Evolutionary conservation across 2,888 invertebrate species (phyloP).

Genomic region (Hypselothyrea guttata): DNA sequence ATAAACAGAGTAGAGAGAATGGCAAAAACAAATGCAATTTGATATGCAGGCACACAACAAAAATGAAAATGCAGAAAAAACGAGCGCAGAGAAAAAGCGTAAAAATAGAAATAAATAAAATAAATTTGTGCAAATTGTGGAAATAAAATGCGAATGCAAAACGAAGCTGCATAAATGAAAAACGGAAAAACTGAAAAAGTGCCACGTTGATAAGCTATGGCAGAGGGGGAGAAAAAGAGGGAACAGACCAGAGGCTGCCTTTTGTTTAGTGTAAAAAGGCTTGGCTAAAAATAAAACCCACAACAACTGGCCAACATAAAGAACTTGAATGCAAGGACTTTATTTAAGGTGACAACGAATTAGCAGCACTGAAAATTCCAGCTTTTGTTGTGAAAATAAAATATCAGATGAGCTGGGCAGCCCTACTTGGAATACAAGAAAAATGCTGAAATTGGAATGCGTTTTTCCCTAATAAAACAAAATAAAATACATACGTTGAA

Average conservation of each 20-base stretch:
- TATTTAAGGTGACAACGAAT: constrained; percentile 67
- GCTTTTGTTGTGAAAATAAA: constrained; percentile 8
- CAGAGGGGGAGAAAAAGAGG: background rate
- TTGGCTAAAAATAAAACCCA: constrained; percentile 6
- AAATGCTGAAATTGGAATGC: too few species aligned
- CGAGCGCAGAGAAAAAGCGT: background rate
- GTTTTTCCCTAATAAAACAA: too few species aligned
- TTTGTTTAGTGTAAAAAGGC: constrained; percentile 15
- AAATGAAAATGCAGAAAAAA: constrained; percentile 14
- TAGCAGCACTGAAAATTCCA: constrained; percentile 47
- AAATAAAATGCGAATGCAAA: constrained; percentile 42
- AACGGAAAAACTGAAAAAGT: constrained; percentile 24
- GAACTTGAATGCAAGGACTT: constrained; percentile 16
- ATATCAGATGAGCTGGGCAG: background rate
- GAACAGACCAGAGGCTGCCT: background rate
- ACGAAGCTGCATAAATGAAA: constrained; percentile 30
- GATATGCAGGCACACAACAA: constrained; percentile 57
- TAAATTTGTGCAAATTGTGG: constrained; percentile 24
- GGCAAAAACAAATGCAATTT: constrained; percentile 58
- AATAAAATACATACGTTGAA: too few species aligned
- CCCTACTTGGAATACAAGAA: too few species aligned
- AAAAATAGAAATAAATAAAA: constrained; percentile 9
- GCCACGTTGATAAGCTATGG: constrained; percentile 10
- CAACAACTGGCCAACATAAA: constrained; percentile 11
- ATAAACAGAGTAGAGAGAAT: constrained; percentile 11